Conservation (phyloP, 2,113 vertebrate genomes). For the Oxyura jamaicensis region DNA sequence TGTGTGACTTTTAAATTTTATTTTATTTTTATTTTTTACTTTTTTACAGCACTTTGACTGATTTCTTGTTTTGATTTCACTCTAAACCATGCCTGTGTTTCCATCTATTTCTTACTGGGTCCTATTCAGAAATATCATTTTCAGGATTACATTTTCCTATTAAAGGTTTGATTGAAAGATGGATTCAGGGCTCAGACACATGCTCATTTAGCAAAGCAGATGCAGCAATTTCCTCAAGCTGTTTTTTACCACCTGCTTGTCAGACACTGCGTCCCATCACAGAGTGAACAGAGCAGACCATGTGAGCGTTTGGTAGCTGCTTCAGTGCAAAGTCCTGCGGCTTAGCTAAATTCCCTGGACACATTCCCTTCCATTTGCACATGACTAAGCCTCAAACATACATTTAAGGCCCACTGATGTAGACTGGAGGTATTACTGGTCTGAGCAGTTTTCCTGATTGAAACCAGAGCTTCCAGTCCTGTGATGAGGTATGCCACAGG, state of each 20-base stretch:
- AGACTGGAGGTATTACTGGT: not conserved
- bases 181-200: slow-evolving; percentile 22
- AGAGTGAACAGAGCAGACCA: not conserved
- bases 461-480: not conserved
- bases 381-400: not conserved
- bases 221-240: slow-evolving; percentile 11
- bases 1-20: not conserved
- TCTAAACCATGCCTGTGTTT: not conserved
- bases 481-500: not conserved
- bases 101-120: not conserved
- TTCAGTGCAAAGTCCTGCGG: not conserved
- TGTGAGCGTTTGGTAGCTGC: not conserved
- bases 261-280: not conserved
- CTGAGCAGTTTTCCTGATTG: not conserved
- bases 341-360: slow-evolving; percentile 11
- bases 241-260: slow-evolving; percentile 36
- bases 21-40: not conserved
- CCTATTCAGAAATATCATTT: not conserved
- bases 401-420: not conserved
- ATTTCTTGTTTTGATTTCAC: slow-evolving; percentile 1
- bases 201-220: slow-evolving; percentile 39
- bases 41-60: not conserved
- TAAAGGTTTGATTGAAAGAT: slow-evolving; percentile 26
- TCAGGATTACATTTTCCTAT: not conserved
- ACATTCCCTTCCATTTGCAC: not conserved